Percentiles rank a stretch among this genome's conserved stretches.
Evolutionary conservation across 35 echinoderm and acorn worm genomes (phyloP).

Genomic region (Strongylocentrotus purpuratus): DNA sequence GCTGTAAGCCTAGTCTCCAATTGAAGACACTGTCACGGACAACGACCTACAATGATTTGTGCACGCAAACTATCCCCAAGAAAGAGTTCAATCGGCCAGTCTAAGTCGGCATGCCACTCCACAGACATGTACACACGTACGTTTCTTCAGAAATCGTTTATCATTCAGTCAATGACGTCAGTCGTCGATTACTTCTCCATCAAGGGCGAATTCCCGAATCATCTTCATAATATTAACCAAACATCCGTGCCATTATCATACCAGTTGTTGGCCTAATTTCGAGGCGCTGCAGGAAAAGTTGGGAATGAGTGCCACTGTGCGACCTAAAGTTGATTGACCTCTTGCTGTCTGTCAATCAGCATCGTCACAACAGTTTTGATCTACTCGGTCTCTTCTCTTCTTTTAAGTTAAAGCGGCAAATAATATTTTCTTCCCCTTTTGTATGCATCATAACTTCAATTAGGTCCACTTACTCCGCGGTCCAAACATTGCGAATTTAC

Average conservation of each 20-base stretch:
- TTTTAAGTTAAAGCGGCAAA: too few relatives aligned
- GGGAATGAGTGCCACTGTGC: not conserved
- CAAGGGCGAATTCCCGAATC: not conserved
- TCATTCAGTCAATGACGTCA: not conserved
- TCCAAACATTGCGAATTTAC: too few relatives aligned
- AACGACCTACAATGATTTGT: too few relatives aligned
- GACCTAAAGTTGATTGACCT: conserved; percentile 15
- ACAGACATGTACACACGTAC: not conserved
- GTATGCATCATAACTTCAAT: too few relatives aligned
- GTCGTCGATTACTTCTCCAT: not conserved
- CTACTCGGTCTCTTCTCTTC: not conserved
- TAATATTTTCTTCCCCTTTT: too few relatives aligned
- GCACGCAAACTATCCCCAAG: too few relatives aligned
- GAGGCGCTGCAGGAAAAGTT: not conserved
- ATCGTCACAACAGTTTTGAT: too few relatives aligned
- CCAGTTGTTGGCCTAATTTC: not conserved
- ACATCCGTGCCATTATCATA: not conserved
- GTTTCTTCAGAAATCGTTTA: not conserved
- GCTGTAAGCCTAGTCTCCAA: too few relatives aligned
- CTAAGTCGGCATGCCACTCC: not conserved
- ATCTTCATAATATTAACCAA: not conserved
- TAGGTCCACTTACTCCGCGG: too few relatives aligned
- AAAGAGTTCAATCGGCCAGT: too few relatives aligned
- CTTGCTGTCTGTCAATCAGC: not conserved
- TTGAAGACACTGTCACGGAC: too few relatives aligned